Evolutionary conservation across 2,113 vertebrate species (phyloP), one percentile per base, ranked within the genome.

Genomic region (Oreochromis spilurus): DNA sequence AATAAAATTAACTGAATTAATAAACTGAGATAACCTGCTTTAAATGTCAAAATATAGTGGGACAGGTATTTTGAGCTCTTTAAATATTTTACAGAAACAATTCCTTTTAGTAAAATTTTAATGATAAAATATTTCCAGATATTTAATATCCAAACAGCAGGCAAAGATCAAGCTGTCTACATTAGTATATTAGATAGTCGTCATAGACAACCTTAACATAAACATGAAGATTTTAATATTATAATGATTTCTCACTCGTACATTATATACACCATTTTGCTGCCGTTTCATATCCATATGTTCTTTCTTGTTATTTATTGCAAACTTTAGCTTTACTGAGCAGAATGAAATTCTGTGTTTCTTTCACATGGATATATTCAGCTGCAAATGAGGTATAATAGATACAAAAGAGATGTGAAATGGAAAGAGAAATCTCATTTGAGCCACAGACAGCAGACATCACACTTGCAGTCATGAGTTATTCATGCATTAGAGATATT

Each of bases 401-500:
- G n/a, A 84, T 24, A 62, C 38, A 67, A 85, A 82, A 90, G 38
- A 78, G 36, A 62, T 19, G 65, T 40, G 50, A 17, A 67, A 58
- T 82, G 57, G 82, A 90, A 89, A 88, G 16, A 65, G 83, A 87
- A 55, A 79, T 87, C 60, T 55, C 4, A 85, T 89, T 82, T 82
- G 11, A 88, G 81, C 57, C 60, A 53, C 6, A 17, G 45, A 84
- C 81, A 21, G 86, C 83, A 53, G 53, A 89, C 36, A 86, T 81
- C 79, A 80, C 65, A 86, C 85, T 90, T 54, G 72, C 60, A 70
- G 81, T 87, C 88, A 81, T 88, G 89, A 93, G 82, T 91, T 93
- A 91, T 90, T 92, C 91, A 91, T 92, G 88, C 81, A 86, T 92
- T 89, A 86, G 72, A 81, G 77, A 89, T 83, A 72, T 19, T 79